Base-by-base conservation (phyloP, 2,888 invertebrate species). In the Drosophila suboccidentalis region DNA sequence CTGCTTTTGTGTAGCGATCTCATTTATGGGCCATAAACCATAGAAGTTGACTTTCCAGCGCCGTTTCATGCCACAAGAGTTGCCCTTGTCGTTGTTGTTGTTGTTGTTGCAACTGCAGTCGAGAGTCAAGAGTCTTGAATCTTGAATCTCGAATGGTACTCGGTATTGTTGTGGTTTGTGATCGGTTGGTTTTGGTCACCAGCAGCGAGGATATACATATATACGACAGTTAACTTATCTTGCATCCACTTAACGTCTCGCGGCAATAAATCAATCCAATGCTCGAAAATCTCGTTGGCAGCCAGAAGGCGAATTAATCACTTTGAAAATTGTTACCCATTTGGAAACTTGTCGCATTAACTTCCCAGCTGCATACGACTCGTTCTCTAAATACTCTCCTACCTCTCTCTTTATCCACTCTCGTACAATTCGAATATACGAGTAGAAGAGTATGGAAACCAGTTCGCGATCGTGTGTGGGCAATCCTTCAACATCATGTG, bases 241-340 rank as follows among this genome's bases (percentile, higher is more conserved):
- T 83, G 86, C 90, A 88, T 90, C 90, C 88, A 90, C 87, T 89
- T 90, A 89, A 78, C 85, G 90, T 90, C 90, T 87, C 83, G 82
- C 74, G 82, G 90, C 83, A 78, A 90, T 90, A 90, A 90, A 90
- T 90, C 90, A 90, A 90, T 89, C 88, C 87, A 68, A 90, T 90
- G 87, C 78, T 85, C 82, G 74, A 87, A 87, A 79, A 72, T 79
- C 77, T 83, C 78, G 87, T 78, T 85, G 87, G 87, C 84, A 86
- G 83, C 84, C 84, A 84, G 68, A 76, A 82, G 84, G 85, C 89
- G 83, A 90, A 90, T 90, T 90, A 90, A 90, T 90, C 90, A 90
- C 90, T 84, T 89, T 87, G 81, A 83, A 84, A 87, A 87, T 87
- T 84, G 82, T 88, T 88, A 80, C 83, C 82, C 84, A 88, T 88